Evolutionary conservation across 2,888 invertebrate genomes (phyloP), one percentile per base, ranked within the genome.

Genomic region (Rugalucina vietnamica): DNA sequence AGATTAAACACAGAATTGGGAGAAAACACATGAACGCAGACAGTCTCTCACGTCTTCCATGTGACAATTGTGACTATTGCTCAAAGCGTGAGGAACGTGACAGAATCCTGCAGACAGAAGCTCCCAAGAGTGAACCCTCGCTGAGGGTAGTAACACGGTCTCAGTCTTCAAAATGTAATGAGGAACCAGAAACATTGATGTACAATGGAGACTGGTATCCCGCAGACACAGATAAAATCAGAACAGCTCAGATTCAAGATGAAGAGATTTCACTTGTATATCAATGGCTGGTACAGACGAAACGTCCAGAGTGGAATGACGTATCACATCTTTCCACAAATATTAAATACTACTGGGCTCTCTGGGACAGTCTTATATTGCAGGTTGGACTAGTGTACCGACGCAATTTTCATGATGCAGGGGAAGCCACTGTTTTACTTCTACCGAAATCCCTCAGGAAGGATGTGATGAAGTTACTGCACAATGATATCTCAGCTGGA

Each of bases 401-500:
- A 36, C n/a, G 3, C 8, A 70, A 36, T 24, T 70, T 70, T 36
- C 37, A 24, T 36, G 70, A 70, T 21, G 24, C 21, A 36, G 10
- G 24, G 10, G 70, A 36, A n/a, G 39, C 24, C 12, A 37, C 32
- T 34, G 14, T 12, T 70, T 37, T 36, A 37, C 37, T 70, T 36
- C 4, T 70, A 21, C 70, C 70, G 5, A 70, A 39, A 70, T 5
- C 70, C 36, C 36, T 37, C n/a, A 70, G 36, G n/a, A n/a, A 39
- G n/a, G 37, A 70, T 24, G 39, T 70, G 14, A 70, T 70, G 39
- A 3, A 5, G 37, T n/a, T 36, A 21, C 36, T 70, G 12, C 70
- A 70, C 37, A 70, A 70, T 70, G 29, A 34, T 36, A 70, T 70
- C n/a, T 10, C 70, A 18, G 70, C 70, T 36, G 70, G 34, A 70